Evolutionary conservation across 2,888 invertebrate species (phyloP).

Genomic region (Lapara coniferarum): DNA sequence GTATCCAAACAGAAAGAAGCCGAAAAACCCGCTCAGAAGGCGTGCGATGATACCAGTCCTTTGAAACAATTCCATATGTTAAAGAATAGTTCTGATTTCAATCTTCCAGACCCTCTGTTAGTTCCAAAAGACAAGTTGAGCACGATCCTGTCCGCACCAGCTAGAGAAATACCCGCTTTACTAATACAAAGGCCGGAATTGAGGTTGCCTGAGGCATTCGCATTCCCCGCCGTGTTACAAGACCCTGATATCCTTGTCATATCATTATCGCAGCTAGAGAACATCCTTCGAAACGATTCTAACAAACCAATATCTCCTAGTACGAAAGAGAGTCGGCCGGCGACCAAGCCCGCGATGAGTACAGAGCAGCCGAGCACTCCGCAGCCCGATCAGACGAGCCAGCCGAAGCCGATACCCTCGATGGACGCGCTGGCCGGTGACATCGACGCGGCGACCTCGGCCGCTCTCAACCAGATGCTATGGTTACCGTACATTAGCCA

Average conservation of each 20-base stretch:
- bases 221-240: slow-evolving; percentile 87
- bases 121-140: slow-evolving; percentile 90
- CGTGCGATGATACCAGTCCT: slow-evolving; percentile 79
- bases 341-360: slow-evolving; percentile 49
- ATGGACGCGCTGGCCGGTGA: slow-evolving; percentile 83
- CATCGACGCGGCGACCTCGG: slow-evolving; percentile 87
- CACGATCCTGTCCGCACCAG: slow-evolving; percentile 88
- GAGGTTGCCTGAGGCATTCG: slow-evolving; percentile 88
- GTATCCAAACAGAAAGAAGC: slow-evolving; percentile 55
- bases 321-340: slow-evolving; percentile 47
- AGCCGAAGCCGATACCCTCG: slow-evolving; percentile 65
- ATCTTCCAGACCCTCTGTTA: slow-evolving; percentile 91
- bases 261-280: slow-evolving; percentile 88
- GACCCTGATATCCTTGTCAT: slow-evolving; percentile 92
- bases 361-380: slow-evolving; percentile 49
- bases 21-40: slow-evolving; percentile 53
- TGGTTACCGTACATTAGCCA: slow-evolving; percentile 89
- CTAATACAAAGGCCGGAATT: slow-evolving; percentile 88
- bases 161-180: slow-evolving; percentile 89
- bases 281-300: slow-evolving; percentile 82
- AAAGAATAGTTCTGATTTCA: slow-evolving; percentile 85
- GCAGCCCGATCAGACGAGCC: slow-evolving; percentile 57
- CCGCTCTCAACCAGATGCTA: slow-evolving; percentile 88
- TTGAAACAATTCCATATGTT: slow-evolving; percentile 88
- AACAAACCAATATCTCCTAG: slow-evolving; percentile 49